Evolutionary conservation across 2,113 vertebrate genomes (phyloP).

Genomic region (Gavialis gangeticus): DNA sequence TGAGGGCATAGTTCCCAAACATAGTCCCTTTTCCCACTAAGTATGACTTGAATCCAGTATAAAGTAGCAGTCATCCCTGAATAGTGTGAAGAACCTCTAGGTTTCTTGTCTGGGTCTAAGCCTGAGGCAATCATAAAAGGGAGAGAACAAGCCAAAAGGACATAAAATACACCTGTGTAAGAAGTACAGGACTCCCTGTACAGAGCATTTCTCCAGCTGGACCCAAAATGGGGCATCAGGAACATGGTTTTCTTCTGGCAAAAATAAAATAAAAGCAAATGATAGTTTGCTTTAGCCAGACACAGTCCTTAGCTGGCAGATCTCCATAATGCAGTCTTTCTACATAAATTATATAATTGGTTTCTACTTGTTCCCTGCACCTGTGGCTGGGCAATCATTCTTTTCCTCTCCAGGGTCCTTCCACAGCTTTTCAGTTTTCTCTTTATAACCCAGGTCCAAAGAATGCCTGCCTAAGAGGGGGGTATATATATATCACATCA

Average conservation of each 20-base stretch:
- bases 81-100: not conserved
- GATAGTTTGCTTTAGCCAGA: accelerated
- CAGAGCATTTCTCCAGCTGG: accelerated
- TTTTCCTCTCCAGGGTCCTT: not conserved
- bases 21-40: not conserved
- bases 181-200: not conserved
- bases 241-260: not conserved
- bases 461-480: accelerated
- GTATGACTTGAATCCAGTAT: not conserved
- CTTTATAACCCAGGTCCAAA: not conserved
- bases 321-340: accelerated
- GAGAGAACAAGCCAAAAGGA: not conserved
- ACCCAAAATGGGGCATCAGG: not conserved
- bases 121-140: not conserved
- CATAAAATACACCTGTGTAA: not conserved
- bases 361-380: accelerated
- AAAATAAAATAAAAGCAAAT: not conserved
- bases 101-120: not conserved
- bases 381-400: accelerated
- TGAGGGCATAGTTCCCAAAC: not conserved
- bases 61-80: not conserved
- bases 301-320: not conserved
- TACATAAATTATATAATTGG: accelerated
- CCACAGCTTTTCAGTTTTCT: not conserved
- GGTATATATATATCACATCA: not conserved